These are phyloP conservation scores for Puntigrus tetrazona DNA, from an alignment of 2,113 vertebrate genomes.

Conservation along the genomic window DNA sequence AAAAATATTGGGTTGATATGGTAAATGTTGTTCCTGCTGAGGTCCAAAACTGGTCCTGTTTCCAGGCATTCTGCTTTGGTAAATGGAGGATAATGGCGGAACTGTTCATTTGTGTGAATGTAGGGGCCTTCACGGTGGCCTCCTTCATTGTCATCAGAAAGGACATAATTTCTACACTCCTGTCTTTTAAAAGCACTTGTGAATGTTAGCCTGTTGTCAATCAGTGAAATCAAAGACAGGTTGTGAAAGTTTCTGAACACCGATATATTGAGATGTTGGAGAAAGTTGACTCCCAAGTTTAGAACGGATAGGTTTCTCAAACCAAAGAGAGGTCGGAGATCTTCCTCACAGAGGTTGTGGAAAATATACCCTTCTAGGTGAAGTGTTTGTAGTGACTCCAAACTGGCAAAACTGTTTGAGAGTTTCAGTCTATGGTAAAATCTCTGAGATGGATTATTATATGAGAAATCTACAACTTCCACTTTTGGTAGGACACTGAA, in stretches of 20 bases:
- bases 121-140: background rate
- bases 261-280: conserved; percentile 63
- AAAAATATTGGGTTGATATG: conserved; percentile 62
- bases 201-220: conserved; percentile 67
- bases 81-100: conserved; percentile 27
- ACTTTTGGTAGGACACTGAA: conserved; percentile 57
- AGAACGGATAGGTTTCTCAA: conserved; percentile 64
- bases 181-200: background rate
- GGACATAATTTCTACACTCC: background rate
- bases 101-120: conserved; percentile 47
- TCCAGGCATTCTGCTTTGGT: conserved; percentile 52
- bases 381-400: conserved; percentile 57
- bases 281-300: conserved; percentile 71
- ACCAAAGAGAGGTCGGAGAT: conserved; percentile 61
- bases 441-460: conserved; percentile 57
- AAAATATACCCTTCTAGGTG: conserved; percentile 68
- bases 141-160: background rate
- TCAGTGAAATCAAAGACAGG: conserved; percentile 66
- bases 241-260: conserved; percentile 60
- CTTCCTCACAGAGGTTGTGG: conserved; percentile 59
- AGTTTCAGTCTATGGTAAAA: conserved; percentile 54
- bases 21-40: conserved; percentile 71
- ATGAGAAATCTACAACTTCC: conserved; percentile 69
- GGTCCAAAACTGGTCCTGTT: conserved; percentile 67
- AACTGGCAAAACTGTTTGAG: conserved; percentile 60